phyloP scores from a whole-genome alignment of 2,113 vertebrate genomes.

The Taxidea taxus region DNA sequence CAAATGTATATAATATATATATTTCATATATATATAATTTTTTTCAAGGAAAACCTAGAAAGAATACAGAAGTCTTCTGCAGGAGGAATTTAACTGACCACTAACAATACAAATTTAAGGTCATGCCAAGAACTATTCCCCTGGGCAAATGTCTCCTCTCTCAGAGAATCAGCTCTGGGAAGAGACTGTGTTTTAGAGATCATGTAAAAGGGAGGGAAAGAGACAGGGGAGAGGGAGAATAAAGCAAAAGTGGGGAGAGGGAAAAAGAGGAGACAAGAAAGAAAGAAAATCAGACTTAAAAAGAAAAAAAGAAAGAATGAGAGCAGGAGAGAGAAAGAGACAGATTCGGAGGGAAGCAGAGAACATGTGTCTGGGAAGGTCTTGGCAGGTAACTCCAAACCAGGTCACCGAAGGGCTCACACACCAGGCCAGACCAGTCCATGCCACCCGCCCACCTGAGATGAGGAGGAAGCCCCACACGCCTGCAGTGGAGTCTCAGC shows the following conservation, averaged over 20 bases:
- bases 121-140: background rate
- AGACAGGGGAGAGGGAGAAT: fast-evolving
- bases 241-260: background rate
- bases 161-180: background rate
- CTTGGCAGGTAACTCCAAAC: background rate
- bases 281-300: background rate
- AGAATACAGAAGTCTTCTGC: background rate
- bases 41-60: background rate
- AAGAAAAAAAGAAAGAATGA: background rate
- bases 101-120: background rate
- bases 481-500: background rate
- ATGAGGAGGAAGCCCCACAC: background rate
- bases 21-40: background rate
- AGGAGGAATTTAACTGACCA: background rate
- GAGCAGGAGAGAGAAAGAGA: background rate
- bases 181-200: background rate
- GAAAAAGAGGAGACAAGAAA: background rate
- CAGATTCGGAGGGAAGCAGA: background rate
- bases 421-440: too few species aligned
- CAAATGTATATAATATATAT: too few species aligned
- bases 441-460: fast-evolving
- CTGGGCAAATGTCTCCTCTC: background rate
- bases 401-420: background rate
- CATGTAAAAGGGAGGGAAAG: background rate
- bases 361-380: background rate